Evolutionary conservation across 2,888 invertebrate genomes (phyloP).

Genomic region (Torymus texanus): DNA sequence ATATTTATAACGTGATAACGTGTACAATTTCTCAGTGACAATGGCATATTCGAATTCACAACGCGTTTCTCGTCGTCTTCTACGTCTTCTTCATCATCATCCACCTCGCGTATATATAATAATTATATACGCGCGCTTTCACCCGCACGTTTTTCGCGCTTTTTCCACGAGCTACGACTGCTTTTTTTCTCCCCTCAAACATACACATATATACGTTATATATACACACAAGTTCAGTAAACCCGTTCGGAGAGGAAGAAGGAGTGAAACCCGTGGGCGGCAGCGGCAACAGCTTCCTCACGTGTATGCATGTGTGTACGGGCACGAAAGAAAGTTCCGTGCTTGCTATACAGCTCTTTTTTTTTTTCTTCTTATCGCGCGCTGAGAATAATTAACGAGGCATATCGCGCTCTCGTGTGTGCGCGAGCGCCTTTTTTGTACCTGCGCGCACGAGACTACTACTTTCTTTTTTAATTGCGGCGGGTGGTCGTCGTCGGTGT

Average conservation of each 20-base stretch:
- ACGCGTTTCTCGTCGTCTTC: no score
- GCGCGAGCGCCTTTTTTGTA: background rate
- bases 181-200: no score
- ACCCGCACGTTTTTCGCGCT: no score
- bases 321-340: constrained; percentile 32
- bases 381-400: constrained; percentile 34
- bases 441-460: background rate
- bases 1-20: no score
- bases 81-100: no score
- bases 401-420: background rate
- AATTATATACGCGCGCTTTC: no score
- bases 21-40: no score
- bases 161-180: no score
- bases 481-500: no score
- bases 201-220: background rate
- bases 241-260: constrained; percentile 32
- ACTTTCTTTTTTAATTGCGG: constrained; percentile 32
- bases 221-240: constrained; percentile 6
- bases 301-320: background rate
- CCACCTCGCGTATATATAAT: no score
- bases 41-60: no score
- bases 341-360: background rate
- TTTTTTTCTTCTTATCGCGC: constrained; percentile 12
- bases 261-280: constrained; percentile 30
- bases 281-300: no score